phyloP scores from a whole-genome alignment of 2,888 invertebrate species.

The Caenorhabditis sp. region DNA sequence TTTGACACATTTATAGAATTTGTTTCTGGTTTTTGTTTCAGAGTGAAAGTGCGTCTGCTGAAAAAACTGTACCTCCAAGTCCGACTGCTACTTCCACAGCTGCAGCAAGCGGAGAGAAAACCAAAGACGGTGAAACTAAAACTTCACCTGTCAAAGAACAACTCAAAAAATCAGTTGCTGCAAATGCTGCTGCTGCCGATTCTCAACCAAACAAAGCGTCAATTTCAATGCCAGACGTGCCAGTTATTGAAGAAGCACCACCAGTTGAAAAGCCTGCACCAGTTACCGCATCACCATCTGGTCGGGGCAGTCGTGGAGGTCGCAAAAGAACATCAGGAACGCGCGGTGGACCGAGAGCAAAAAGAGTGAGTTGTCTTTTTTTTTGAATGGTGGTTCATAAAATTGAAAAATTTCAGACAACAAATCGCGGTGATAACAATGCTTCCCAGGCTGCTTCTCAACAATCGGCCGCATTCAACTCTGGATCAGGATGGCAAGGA shows the following conservation, averaged over 20 bases:
- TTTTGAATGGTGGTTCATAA: background rate
- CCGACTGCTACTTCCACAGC: background rate
- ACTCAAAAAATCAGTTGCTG: background rate
- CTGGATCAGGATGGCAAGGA: constrained; percentile 1
- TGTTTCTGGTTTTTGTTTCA: background rate
- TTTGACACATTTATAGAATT: background rate
- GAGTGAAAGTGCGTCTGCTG: background rate
- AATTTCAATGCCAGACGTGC: background rate
- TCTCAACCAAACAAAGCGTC: constrained; percentile 9
- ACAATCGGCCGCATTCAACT: background rate
- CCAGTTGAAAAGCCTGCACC: constrained; percentile 21
- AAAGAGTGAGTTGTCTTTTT: constrained; percentile 10
- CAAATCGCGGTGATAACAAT: constrained; percentile 11
- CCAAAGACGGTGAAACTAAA: constrained; percentile 4
- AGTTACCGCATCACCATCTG: constrained; percentile 18
- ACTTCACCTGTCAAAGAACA: background rate
- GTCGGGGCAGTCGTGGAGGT: constrained; percentile 32
- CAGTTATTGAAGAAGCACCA: background rate
- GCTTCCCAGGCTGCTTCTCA: constrained; percentile 3
- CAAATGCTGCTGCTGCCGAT: background rate
- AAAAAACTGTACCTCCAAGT: background rate
- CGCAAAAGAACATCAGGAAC: constrained; percentile 29
- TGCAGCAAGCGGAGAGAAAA: constrained; percentile 1
- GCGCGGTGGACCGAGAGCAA: constrained; percentile 34
- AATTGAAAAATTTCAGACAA: too few relatives aligned